phyloP scores from a whole-genome alignment of 2,797 vertebrate species.

The Morus bassanus region DNA sequence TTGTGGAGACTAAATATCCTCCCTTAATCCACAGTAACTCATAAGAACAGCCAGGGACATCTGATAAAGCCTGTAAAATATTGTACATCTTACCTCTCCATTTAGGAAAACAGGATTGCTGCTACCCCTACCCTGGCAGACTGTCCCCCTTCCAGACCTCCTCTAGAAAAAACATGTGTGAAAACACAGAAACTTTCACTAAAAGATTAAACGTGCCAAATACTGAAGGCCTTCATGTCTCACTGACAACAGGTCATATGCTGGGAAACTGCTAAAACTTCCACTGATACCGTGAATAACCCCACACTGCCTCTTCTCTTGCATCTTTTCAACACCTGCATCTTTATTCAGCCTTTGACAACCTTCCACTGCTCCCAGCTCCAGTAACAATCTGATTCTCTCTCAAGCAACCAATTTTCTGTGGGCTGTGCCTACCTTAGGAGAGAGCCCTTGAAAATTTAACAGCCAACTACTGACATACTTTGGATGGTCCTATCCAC shows the following conservation, averaged over 20 bases:
- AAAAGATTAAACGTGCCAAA: neutral
- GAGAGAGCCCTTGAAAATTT: neutral
- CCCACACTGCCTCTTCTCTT: neutral
- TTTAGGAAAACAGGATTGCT: neutral
- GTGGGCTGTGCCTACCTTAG: neutral
- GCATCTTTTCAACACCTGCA: neutral
- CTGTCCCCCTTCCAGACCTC: neutral
- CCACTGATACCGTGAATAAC: neutral
- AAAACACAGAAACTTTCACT: neutral
- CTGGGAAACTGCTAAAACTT: neutral
- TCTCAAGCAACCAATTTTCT: neutral
- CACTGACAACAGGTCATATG: neutral
- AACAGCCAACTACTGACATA: neutral
- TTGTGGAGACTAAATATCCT: neutral
- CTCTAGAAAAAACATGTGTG: neutral
- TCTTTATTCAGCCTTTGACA: neutral
- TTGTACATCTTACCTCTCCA: neutral
- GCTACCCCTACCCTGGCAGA: neutral
- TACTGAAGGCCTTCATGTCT: neutral
- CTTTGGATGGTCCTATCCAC: neutral
- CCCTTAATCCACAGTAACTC: neutral
- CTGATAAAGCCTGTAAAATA: neutral
- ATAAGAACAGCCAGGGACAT: neutral
- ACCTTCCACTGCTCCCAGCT: neutral
- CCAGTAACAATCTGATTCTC: neutral